A percentile compares a stretch with the other conserved stretches of the same genome.
phyloP scores from a whole-genome alignment of 1,140 invertebrate genomes.

The Dermatophagoides farinae region DNA sequence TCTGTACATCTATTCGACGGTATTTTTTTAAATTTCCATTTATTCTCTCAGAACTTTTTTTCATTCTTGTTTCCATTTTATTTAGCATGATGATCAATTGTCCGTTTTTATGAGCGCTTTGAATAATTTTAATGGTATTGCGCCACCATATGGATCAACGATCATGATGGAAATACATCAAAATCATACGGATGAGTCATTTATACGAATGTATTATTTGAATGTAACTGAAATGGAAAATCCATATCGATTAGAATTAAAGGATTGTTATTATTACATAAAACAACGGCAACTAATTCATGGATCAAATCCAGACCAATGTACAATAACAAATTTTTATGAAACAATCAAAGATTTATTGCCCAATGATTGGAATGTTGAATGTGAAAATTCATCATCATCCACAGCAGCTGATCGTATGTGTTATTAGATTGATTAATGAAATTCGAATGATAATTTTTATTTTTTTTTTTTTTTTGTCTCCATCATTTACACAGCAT shows the following conservation, averaged over 20 bases:
- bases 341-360: constrained; percentile 1
- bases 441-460: neutral
- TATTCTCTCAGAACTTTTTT: neutral
- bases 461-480: neutral
- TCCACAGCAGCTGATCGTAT: neutral
- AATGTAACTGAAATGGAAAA: constrained; percentile 7
- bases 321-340: neutral
- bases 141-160: constrained; percentile 12
- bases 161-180: constrained; percentile 13
- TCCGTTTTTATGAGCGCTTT: constrained; percentile 13
- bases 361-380: constrained; percentile 2
- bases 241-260: neutral
- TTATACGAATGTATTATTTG: constrained; percentile 6
- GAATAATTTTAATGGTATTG: neutral
- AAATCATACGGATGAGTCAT: neutral
- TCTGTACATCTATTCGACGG: constrained; percentile 38
- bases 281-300: too few species aligned
- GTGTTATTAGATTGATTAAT: neutral
- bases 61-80: neutral
- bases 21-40: neutral
- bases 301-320: neutral
- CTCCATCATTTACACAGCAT: neutral
- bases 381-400: neutral
- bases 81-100: constrained; percentile 13
- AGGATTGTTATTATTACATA: too few species aligned